phyloP scores from a whole-genome alignment of 1,140 invertebrate genomes.

The Leguminivora glycinivorella region DNA sequence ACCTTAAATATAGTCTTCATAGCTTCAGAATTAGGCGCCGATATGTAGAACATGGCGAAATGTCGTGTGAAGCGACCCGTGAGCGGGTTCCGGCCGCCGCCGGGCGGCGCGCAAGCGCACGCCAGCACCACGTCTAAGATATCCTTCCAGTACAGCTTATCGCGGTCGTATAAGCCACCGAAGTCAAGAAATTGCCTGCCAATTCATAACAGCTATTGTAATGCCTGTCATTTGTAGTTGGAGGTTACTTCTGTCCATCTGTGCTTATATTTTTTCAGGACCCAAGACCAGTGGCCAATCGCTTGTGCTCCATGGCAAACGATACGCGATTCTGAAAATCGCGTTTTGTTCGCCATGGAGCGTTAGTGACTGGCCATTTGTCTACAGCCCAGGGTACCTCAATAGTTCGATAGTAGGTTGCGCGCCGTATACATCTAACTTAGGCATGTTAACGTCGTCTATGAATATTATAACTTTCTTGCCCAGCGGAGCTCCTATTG shows the following conservation, averaged over 20 bases:
- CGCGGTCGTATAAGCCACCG: slow-evolving; percentile 90
- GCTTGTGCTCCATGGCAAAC: too few species aligned
- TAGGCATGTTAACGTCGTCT: slow-evolving; percentile 97
- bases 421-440: slow-evolving; percentile 90
- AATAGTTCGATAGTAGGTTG: slow-evolving; percentile 94
- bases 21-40: slow-evolving; percentile 85
- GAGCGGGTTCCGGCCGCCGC: slow-evolving; percentile 91
- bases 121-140: slow-evolving; percentile 91
- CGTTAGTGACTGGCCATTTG: too few species aligned
- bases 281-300: too few species aligned
- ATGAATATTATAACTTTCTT: slow-evolving; percentile 92
- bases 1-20: slow-evolving; percentile 86
- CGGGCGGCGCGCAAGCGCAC: slow-evolving; percentile 92
- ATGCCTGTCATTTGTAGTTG: background rate
- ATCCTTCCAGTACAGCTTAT: slow-evolving; percentile 92
- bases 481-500: slow-evolving; percentile 90
- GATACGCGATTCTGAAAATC: too few species aligned
- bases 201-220: background rate
- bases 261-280: background rate
- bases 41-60: slow-evolving; percentile 89
- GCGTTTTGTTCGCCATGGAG: too few species aligned
- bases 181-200: slow-evolving; percentile 90
- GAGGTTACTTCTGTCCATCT: too few species aligned
- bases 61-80: slow-evolving; percentile 91
- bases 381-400: slow-evolving; percentile 80